These are phyloP conservation scores for Pristionchus arcanus DNA, from an alignment of 2,888 invertebrate genomes.

Conservation along the genomic window DNA sequence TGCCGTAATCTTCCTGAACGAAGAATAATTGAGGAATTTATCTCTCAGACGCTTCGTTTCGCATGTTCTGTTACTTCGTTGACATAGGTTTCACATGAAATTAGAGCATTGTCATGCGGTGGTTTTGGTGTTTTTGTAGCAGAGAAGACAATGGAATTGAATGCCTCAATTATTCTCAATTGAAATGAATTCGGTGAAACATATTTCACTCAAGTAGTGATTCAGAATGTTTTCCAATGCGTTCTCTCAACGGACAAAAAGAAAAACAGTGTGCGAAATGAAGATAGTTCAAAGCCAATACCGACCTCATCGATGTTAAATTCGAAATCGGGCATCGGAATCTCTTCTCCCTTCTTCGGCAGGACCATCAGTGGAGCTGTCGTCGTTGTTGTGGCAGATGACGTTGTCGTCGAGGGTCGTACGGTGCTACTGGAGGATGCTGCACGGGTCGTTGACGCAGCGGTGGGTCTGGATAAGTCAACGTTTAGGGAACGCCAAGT, in stretches of 20 bases:
- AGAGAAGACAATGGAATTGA: not conserved
- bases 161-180: not conserved
- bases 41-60: too few species aligned
- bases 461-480: not conserved
- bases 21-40: not conserved
- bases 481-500: too few species aligned
- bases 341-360: slow-evolving; percentile 30
- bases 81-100: too few species aligned
- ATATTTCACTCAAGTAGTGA: not conserved
- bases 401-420: not conserved
- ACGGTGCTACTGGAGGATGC: not conserved
- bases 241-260: not conserved
- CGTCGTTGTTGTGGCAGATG: not conserved
- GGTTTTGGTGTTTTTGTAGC: too few species aligned
- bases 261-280: not conserved
- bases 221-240: too few species aligned
- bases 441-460: not conserved
- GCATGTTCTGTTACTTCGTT: too few species aligned
- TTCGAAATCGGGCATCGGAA: slow-evolving; percentile 37
- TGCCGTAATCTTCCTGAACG: slow-evolving; percentile 47
- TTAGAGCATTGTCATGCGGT: too few species aligned
- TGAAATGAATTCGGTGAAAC: not conserved
- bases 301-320: slow-evolving; percentile 46
- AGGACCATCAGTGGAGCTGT: not conserved
- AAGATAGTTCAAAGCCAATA: not conserved